Evolutionary conservation across 2,797 vertebrate genomes (phyloP).

Genomic region (Cynopterus sphinx): DNA sequence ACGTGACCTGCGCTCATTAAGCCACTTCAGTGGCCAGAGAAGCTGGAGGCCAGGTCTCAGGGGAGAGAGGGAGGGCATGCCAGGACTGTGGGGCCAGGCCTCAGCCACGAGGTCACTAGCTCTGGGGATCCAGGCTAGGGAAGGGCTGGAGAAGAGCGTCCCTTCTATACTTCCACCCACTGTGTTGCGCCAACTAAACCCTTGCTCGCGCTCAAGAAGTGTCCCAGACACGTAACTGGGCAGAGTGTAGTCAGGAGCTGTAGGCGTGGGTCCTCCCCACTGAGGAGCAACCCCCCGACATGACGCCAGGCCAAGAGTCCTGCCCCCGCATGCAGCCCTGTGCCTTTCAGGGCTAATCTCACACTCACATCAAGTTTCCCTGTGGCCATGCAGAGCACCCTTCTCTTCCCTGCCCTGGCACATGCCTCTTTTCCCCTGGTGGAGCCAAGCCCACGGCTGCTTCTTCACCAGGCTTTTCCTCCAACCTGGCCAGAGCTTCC

Average conservation of each 20-base stretch:
- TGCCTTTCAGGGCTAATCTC: rapidly evolving
- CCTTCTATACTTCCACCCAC: not conserved
- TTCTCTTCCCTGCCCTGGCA: not conserved
- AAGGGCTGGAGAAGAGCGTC: not conserved
- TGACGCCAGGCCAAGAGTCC: not conserved
- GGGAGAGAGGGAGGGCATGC: not conserved
- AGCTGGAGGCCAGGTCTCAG: constrained; percentile 59
- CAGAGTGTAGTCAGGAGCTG: not conserved
- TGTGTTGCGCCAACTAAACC: not conserved
- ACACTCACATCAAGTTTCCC: not conserved
- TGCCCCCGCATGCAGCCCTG: rapidly evolving
- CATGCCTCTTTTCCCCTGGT: not conserved
- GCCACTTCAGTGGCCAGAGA: constrained; percentile 71
- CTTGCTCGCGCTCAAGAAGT: not conserved
- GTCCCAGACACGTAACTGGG: not conserved
- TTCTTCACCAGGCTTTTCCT: not conserved
- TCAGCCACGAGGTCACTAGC: not conserved
- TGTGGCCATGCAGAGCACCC: not conserved
- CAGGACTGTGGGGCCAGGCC: not conserved
- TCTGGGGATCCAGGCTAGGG: not conserved
- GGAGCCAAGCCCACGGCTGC: not conserved
- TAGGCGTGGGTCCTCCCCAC: not conserved
- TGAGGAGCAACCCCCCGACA: not conserved
- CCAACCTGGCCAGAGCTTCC: not conserved
- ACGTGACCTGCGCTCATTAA: constrained; percentile 73